phyloP scores from a whole-genome alignment of 2,888 invertebrate species.

The Orthosia gracilis region DNA sequence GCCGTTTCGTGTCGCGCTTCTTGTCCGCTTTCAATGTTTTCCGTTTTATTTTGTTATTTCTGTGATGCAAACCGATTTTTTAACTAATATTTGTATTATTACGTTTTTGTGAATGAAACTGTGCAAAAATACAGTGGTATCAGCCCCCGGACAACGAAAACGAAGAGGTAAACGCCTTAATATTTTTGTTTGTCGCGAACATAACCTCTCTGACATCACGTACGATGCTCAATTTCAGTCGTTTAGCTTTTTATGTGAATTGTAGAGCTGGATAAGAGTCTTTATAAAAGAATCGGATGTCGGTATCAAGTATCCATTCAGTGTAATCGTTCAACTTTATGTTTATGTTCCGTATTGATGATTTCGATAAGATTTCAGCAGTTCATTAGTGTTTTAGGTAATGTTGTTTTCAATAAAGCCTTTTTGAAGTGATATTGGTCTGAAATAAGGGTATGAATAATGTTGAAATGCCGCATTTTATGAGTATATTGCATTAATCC shows the following conservation, averaged over 20 bases:
- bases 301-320: conserved; percentile 50
- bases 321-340: conserved; percentile 56
- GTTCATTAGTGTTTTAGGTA: conserved; percentile 35
- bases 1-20: conserved; percentile 93
- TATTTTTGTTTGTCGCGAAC: conserved; percentile 91
- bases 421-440: conserved; percentile 15
- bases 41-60: conserved; percentile 91
- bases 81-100: conserved; percentile 85
- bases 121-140: conserved; percentile 87
- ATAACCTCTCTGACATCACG: conserved; percentile 88
- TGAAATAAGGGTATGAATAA: conserved; percentile 3
- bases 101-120: conserved; percentile 84
- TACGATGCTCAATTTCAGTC: conserved; percentile 84
- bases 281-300: conserved; percentile 59
- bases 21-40: conserved; percentile 92
- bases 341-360: conserved; percentile 57
- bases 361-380: conserved; percentile 44
- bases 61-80: conserved; percentile 90
- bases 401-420: conserved; percentile 38
- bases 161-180: conserved; percentile 90
- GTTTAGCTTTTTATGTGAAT: conserved; percentile 71
- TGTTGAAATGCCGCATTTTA: conserved; percentile 14
- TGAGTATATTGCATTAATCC: conserved; percentile 41
- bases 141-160: conserved; percentile 81
- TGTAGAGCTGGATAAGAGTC: conserved; percentile 63